phyloP scores from a whole-genome alignment of 2,797 vertebrate genomes.

The Hydrophis major region DNA sequence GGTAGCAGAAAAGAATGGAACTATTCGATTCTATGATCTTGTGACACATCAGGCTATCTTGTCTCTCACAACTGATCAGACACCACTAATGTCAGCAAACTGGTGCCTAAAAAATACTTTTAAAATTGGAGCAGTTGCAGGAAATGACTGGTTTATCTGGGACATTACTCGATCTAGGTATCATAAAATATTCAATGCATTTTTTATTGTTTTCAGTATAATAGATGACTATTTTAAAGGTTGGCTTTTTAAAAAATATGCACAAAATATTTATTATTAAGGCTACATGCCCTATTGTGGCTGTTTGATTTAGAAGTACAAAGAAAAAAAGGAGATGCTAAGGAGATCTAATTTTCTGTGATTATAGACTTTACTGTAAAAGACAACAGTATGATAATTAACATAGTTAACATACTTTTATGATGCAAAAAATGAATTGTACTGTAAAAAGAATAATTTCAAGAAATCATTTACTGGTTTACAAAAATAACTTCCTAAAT shows the following conservation, averaged over 20 bases:
- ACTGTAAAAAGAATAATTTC: not conserved
- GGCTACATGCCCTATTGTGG: not conserved
- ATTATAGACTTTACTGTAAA: not conserved
- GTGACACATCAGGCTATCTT: slow-evolving; percentile 90
- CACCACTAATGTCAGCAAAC: slow-evolving; percentile 90
- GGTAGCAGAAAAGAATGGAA: slow-evolving; percentile 95
- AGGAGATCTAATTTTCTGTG: not conserved
- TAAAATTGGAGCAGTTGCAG: slow-evolving; percentile 91
- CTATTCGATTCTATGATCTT: slow-evolving; percentile 92
- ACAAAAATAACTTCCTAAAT: not conserved
- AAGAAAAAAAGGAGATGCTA: not conserved
- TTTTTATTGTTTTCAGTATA: not conserved
- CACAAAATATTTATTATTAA: not conserved
- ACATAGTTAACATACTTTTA: not conserved
- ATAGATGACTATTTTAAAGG: not conserved
- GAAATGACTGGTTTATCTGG: slow-evolving; percentile 95
- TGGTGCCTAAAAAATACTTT: slow-evolving; percentile 95
- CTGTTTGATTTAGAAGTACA: not conserved
- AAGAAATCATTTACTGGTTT: not conserved
- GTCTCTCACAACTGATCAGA: slow-evolving; percentile 89
- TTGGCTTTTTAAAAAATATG: not conserved
- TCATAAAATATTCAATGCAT: slow-evolving; percentile 5
- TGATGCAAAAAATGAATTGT: not conserved
- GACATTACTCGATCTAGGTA: slow-evolving; percentile 94
- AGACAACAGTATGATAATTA: not conserved